These are phyloP conservation scores for Porites lobata DNA, from an alignment of 92 coral and sea anemone species.

Conservation along the genomic window DNA sequence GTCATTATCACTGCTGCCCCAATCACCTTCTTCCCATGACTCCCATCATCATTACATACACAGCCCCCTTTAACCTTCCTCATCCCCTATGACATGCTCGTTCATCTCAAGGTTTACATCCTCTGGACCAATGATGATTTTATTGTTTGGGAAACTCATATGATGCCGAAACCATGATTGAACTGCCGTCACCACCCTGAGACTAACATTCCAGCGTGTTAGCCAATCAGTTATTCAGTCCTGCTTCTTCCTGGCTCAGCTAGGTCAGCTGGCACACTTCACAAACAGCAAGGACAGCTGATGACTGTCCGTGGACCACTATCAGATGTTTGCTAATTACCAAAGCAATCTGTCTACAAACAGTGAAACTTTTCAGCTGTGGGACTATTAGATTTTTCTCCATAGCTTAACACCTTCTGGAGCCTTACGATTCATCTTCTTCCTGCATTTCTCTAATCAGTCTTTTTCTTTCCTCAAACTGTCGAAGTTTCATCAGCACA, in stretches of 20 bases:
- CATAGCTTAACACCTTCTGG: background rate
- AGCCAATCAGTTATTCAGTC: too few relatives aligned
- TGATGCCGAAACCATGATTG: background rate
- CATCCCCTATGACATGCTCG: too few relatives aligned
- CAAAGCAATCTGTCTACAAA: background rate
- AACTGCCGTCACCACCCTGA: background rate
- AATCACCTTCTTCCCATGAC: background rate
- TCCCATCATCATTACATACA: background rate
- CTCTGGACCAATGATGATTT: background rate
- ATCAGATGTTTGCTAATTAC: too few relatives aligned
- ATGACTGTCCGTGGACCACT: background rate
- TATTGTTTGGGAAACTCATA: too few relatives aligned
- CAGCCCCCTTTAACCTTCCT: too few relatives aligned
- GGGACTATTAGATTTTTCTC: too few relatives aligned
- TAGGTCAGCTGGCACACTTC: background rate
- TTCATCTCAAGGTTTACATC: too few relatives aligned
- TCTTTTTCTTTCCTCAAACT: conserved; percentile 95
- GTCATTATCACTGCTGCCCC: background rate
- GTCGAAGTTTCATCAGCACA: conserved; percentile 94
- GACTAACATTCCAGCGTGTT: background rate
- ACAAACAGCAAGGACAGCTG: background rate
- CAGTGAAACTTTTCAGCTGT: background rate
- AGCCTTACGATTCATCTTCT: conserved; percentile 57
- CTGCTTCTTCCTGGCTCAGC: background rate
- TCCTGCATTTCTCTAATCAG: conserved; percentile 86